phyloP scores from a whole-genome alignment of 2,797 vertebrate species.

The Sebastes hopkinsi region DNA sequence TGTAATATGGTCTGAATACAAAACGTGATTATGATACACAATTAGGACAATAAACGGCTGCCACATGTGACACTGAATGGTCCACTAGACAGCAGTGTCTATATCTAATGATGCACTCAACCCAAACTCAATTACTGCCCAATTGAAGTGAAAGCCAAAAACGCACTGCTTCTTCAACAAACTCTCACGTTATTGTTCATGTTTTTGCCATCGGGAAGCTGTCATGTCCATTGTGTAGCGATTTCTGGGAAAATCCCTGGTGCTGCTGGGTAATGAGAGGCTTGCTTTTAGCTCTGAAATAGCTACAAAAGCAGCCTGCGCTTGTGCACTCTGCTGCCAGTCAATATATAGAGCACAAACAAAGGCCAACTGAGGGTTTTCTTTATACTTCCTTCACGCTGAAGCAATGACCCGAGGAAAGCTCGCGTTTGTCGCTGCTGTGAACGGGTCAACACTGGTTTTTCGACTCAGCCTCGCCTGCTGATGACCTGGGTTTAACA shows the following conservation, averaged over 20 bases:
- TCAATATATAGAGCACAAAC: conserved; percentile 49
- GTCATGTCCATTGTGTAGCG: conserved; percentile 49
- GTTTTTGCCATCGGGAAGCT: conserved; percentile 8
- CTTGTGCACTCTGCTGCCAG: conserved; percentile 28
- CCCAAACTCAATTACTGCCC: conserved; percentile 51
- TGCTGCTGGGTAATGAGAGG: conserved; percentile 70
- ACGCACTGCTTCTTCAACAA: not conserved
- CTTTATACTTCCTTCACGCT: conserved; percentile 16
- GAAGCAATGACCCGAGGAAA: conserved; percentile 34
- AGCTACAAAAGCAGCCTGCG: conserved; percentile 53
- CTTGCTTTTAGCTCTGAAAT: conserved; percentile 60
- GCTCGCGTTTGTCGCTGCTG: not conserved
- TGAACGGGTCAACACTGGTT: conserved; percentile 13
- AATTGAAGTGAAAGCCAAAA: conserved; percentile 37
- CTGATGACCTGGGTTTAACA: not conserved
- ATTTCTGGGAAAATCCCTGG: conserved; percentile 71
- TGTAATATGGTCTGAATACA: conserved; percentile 28
- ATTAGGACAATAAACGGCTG: conserved; percentile 17
- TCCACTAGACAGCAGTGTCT: not conserved
- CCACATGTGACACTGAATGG: conserved; percentile 28
- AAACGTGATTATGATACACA: conserved; percentile 30
- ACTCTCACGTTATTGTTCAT: conserved; percentile 46
- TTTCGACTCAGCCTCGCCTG: not conserved
- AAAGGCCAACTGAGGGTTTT: conserved; percentile 46
- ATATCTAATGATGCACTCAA: conserved; percentile 36